Percentiles rank a stretch among this genome's conserved stretches.
phyloP scores from a whole-genome alignment of 2,113 vertebrate genomes.

The Hyperopisus bebe region DNA sequence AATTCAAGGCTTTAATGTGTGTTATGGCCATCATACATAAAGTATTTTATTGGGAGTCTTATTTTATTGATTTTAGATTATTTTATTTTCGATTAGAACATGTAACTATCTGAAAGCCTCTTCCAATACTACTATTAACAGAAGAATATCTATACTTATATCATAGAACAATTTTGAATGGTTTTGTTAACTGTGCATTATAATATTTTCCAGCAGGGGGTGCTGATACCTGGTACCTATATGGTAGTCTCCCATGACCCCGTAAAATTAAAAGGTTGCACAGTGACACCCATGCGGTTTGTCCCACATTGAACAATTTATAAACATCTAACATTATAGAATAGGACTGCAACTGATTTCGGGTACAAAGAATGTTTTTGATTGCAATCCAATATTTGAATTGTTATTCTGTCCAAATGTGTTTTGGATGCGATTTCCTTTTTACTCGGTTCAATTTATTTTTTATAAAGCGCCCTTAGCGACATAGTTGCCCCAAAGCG shows the following conservation, averaged over 20 bases:
- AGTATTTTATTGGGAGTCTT: not conserved
- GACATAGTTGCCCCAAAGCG: not conserved
- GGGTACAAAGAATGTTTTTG: not conserved
- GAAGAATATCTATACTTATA: not conserved
- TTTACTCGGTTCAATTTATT: not conserved
- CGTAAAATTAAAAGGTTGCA: not conserved
- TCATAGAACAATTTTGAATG: not conserved
- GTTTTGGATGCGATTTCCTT: not conserved
- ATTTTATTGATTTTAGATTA: not conserved
- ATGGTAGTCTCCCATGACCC: not conserved
- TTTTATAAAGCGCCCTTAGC: not conserved
- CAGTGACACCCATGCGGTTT: not conserved
- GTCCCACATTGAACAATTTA: not conserved
- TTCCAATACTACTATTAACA: not conserved
- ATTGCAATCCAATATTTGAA: not conserved
- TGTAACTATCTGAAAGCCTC: not conserved
- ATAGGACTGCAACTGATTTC: not conserved
- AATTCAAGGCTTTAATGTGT: not conserved
- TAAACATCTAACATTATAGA: not conserved
- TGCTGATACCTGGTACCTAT: not conserved
- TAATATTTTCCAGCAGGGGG: not conserved
- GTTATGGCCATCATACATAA: not conserved
- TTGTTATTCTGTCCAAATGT: not conserved
- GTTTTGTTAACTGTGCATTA: not conserved
- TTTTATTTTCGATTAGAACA: not conserved